A percentile compares a stretch with the other conserved stretches of the same genome.
phyloP scores from a whole-genome alignment of 1,140 invertebrate genomes.

The Archivesica marissinica region DNA sequence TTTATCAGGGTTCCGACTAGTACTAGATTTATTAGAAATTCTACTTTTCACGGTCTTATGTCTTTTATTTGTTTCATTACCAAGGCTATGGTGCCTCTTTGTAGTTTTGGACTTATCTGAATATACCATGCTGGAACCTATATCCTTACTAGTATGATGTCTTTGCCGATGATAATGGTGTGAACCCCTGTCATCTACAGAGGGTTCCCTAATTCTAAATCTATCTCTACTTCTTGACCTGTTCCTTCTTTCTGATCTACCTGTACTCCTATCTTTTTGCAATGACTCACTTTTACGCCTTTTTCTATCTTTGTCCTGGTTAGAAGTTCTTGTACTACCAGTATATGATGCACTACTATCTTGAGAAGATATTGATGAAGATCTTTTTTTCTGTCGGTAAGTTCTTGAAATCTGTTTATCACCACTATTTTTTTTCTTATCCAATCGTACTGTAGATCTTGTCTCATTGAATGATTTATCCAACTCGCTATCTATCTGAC shows the following conservation, averaged over 20 bases:
- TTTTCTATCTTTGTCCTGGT: neutral
- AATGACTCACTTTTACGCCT: neutral
- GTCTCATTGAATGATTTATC: neutral
- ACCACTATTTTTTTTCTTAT: neutral
- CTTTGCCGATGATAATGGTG: neutral
- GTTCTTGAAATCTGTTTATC: neutral
- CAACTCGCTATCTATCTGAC: neutral
- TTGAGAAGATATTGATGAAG: slow-evolving; percentile 14
- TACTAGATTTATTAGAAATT: neutral
- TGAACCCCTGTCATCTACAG: neutral
- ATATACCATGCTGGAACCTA: neutral
- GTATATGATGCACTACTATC: neutral
- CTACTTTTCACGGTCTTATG: slow-evolving; percentile 1
- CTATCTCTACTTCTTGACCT: slow-evolving; percentile 2
- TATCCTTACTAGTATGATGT: slow-evolving; percentile 9
- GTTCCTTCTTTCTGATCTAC: neutral
- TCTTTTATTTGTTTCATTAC: neutral
- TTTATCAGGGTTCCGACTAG: too few relatives aligned
- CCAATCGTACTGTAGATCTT: neutral
- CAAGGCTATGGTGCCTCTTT: slow-evolving; percentile 1
- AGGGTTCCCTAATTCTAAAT: neutral
- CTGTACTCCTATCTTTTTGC: neutral
- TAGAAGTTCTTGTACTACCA: neutral
- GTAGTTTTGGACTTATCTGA: neutral
- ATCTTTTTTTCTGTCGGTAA: slow-evolving; percentile 1